A percentile compares a stretch with the other conserved stretches of the same genome.
Evolutionary conservation across 2,113 vertebrate species (phyloP).

Genomic region (Excalfactoria chinensis): DNA sequence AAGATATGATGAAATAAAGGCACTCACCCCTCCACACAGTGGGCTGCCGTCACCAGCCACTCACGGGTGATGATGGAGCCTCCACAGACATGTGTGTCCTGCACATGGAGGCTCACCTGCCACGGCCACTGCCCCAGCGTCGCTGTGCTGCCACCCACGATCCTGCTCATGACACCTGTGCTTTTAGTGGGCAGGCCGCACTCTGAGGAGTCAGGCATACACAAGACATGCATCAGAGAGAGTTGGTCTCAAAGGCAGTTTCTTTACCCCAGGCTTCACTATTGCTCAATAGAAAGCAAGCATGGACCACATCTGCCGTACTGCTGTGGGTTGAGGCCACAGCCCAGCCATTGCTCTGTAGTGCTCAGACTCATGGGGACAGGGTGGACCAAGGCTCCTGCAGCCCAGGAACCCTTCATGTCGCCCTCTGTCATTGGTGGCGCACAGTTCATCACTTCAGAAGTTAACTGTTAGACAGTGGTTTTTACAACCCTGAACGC

Average conservation of each 20-base stretch:
- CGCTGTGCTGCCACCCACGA: constrained; percentile 87
- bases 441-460: neutral
- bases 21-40: constrained; percentile 91
- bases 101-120: constrained; percentile 92
- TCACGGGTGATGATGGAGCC: constrained; percentile 86
- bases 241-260: neutral
- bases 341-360: neutral
- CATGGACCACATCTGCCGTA: fast-evolving
- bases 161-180: constrained; percentile 60
- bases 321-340: fast-evolving
- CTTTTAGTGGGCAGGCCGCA: constrained; percentile 79
- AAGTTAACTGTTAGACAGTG: neutral
- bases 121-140: constrained; percentile 88
- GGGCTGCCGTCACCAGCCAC: constrained; percentile 94
- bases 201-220: constrained; percentile 63
- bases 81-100: constrained; percentile 85
- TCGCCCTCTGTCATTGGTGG: neutral
- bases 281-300: neutral
- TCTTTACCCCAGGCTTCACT: neutral
- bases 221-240: neutral
- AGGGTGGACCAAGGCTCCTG: neutral
- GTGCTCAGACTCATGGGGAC: neutral
- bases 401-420: neutral
- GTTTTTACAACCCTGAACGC: neutral
- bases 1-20: neutral